Base-by-base conservation (phyloP, 2,113 vertebrate genomes). In the Falcunculus frontatus region DNA sequence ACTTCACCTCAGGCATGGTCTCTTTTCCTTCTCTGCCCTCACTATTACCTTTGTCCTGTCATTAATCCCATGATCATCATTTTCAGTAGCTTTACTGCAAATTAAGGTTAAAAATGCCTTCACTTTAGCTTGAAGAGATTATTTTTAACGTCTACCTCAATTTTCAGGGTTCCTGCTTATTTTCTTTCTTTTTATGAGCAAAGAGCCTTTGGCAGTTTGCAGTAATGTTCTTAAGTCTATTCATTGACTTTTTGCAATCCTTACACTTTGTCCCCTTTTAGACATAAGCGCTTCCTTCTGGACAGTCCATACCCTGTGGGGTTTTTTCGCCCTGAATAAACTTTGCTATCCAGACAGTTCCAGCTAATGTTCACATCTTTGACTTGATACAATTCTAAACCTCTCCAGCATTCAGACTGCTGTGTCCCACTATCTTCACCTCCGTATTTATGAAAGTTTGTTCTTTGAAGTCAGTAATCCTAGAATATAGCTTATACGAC, bases 381-480 rank as follows among this genome's bases (percentile, higher is more conserved):
- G 16, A 27, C 60, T 65, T 49, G 35, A 82, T 15, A 63, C 7
- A 78, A 82, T 72, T 67, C 56, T 75, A 75, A 93, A 62, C 16
- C 55, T 87, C 60, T 80, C 52, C 52, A 82, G 65, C 70, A 72
- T 56, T 82, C 39, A 90, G 56, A 70, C 18, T 82, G 33, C 69
- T 72, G 75, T 5, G 41, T 82, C 62, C 35, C 55, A 75, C 11
- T 32, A 33, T n/a, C 47, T 90, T 83, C 62, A 75, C 29, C 29
- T 90, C 57, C 90, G 0, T 77, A 57, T 69, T 81, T 91, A 77
- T 22, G 7, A 19, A 75, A 65, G 46, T 64, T 56, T 88, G 13
- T 25, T 92, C 93, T 95, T 64, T 88, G 89, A 92, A 95, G 89
- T 85, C 41, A 59, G 57, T 83, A 92, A 90, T 90, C 82, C 79